Evolutionary conservation across 2,797 vertebrate species (phyloP), one percentile per base, ranked within the genome.

Genomic region (Mergus octosetaceus): DNA sequence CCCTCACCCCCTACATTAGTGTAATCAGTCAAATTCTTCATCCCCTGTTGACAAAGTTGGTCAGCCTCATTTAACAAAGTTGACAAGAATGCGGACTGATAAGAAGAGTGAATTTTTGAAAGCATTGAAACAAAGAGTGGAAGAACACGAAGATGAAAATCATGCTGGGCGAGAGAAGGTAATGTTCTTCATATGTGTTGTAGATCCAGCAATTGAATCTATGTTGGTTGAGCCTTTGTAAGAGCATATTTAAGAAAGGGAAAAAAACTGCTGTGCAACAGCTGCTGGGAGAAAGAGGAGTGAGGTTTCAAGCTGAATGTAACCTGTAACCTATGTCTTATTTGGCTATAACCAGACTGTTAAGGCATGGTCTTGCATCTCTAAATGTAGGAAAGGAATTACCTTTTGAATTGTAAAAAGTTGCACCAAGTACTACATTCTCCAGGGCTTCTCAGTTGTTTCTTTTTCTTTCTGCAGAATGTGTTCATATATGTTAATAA

Each of bases 81-180:
- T 98, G 94, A 98, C 98, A 34, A 97, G 98, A 80, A 97, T 97
- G 89, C 95, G 97, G 47, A 96, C 96, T n/a, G 97, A 98, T 96
- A 98, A 97, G 90, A 98, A 98, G 92, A 98, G 98, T 93, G 98
- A 98, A 82, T 98, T 98, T 96, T 94, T 98, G 97, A 98, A 98
- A 93, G 95, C 97, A 5, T 61, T 98, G 78, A 98, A 98, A 94
- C 97, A 84, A 97, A 98, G 91, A 96, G 93, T 97, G 80, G 97
- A 98, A 94, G 97, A 97, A 28, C 97, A 96, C 36, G 96, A 97
- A 94, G 96, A 97, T 60, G 87, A 95, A 54, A 97, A 92, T 85
- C 95, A 69, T 74, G 87, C 94, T 73, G 96, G 87, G 36, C 97
- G 96, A 86, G 97, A 98, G 81, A 98, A 98, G 98, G 98, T 98